Evolutionary conservation across 2,113 vertebrate species (phyloP).

Genomic region (Mus spicilegus): DNA sequence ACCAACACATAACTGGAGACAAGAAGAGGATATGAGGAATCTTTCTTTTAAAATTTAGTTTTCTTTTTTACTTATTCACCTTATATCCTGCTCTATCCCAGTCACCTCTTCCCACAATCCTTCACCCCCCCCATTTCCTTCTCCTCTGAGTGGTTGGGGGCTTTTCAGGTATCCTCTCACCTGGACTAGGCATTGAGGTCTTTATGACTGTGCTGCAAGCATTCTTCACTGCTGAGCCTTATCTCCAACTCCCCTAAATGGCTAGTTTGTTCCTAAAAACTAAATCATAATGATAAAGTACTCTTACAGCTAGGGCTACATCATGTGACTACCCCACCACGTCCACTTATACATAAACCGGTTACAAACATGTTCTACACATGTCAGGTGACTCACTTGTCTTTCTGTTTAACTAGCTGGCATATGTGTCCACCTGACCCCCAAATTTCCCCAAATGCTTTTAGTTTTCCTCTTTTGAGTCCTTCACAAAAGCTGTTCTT

Average conservation of each 20-base stretch:
- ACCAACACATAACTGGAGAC: background rate
- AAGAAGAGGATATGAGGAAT: background rate
- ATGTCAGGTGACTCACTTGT: background rate
- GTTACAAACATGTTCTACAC: accelerated
- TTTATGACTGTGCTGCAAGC: too few relatives aligned
- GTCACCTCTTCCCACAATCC: too few relatives aligned
- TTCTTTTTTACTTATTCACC: too few relatives aligned
- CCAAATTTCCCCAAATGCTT: background rate
- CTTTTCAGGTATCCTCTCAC: too few relatives aligned
- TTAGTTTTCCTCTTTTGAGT: background rate
- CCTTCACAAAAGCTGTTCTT: background rate
- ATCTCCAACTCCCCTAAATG: background rate
- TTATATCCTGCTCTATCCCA: too few relatives aligned
- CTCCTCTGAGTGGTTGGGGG: too few relatives aligned
- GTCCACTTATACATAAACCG: background rate
- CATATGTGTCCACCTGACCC: background rate
- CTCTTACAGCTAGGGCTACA: background rate
- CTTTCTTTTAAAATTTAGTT: background rate
- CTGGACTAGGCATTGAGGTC: too few relatives aligned
- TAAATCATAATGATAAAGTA: background rate
- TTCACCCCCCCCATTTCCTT: too few relatives aligned
- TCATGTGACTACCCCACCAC: too few relatives aligned
- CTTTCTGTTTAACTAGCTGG: background rate
- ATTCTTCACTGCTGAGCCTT: too few relatives aligned
- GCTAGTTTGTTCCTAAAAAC: background rate